Evolutionary conservation across 1,140 invertebrate genomes (phyloP).

Genomic region (Philopotamus ludificatus): DNA sequence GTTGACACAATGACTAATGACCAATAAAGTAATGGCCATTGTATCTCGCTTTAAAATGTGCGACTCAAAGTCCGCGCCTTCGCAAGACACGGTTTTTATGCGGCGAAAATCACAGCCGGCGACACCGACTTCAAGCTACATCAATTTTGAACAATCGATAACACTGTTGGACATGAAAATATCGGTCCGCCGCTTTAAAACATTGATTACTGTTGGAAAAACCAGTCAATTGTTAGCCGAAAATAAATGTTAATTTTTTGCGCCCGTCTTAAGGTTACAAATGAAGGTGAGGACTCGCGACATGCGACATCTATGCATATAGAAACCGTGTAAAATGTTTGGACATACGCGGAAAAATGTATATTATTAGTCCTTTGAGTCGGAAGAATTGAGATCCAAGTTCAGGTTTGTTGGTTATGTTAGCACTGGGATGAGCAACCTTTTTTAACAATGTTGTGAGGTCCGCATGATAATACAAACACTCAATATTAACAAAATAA

Average conservation of each 20-base stretch:
- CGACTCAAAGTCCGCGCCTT: background rate
- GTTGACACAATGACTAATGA: conserved; percentile 34
- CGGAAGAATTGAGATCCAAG: conserved; percentile 36
- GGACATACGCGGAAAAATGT: too few species aligned
- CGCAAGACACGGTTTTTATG: background rate
- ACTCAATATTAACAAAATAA: too few species aligned
- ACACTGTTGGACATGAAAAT: too few species aligned
- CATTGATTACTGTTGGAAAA: too few species aligned
- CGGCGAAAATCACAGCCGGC: background rate
- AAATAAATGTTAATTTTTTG: too few species aligned
- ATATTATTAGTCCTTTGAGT: conserved; percentile 6
- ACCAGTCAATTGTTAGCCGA: too few species aligned
- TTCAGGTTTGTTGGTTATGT: conserved; percentile 25
- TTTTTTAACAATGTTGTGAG: too few species aligned
- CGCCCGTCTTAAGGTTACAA: too few species aligned
- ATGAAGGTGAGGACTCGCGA: background rate
- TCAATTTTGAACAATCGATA: too few species aligned
- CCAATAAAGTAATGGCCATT: conserved; percentile 17
- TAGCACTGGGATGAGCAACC: conserved; percentile 28
- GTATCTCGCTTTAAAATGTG: conserved; percentile 26
- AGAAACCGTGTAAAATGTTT: too few species aligned
- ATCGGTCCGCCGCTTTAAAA: too few species aligned
- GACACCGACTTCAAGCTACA: background rate
- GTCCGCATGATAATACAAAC: too few species aligned
- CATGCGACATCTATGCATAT: background rate